These are phyloP conservation scores for Pomatostomus ruficeps DNA, from an alignment of 2,113 vertebrate genomes.

Conservation along the genomic window DNA sequence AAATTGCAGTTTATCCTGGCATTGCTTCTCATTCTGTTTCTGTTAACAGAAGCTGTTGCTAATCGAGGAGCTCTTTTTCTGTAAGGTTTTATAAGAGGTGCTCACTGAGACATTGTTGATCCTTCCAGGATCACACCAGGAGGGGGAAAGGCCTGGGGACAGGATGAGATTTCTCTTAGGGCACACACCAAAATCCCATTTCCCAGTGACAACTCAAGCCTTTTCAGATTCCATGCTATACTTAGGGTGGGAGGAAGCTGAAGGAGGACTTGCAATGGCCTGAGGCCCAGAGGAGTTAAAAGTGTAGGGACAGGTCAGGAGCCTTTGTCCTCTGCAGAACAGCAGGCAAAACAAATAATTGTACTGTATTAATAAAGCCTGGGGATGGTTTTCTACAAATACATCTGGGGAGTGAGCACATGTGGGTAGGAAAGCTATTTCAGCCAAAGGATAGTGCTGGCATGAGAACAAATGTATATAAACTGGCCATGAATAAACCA, in stretches of 20 bases:
- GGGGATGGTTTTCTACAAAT: background rate
- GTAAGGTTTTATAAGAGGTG: background rate
- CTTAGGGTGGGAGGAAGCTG: background rate
- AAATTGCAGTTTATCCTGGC: background rate
- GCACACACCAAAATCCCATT: background rate
- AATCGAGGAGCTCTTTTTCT: background rate
- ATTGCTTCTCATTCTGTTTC: background rate
- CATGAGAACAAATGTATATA: constrained; percentile 18
- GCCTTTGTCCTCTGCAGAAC: background rate
- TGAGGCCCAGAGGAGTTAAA: background rate
- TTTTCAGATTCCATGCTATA: background rate
- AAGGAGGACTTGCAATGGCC: background rate
- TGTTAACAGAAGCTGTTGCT: background rate
- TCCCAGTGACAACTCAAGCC: background rate
- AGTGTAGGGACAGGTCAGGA: background rate
- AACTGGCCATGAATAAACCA: background rate
- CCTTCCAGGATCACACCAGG: background rate
- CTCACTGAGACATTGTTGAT: background rate
- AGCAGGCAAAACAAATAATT: background rate
- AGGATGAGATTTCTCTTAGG: background rate
- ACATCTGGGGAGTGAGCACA: background rate
- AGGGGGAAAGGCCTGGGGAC: background rate
- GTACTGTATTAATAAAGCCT: background rate
- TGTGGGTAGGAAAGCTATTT: background rate
- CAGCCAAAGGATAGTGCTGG: constrained; percentile 16